These are phyloP conservation scores for Melieria omissa DNA, from an alignment of 2,888 invertebrate species.

Conservation along the genomic window DNA sequence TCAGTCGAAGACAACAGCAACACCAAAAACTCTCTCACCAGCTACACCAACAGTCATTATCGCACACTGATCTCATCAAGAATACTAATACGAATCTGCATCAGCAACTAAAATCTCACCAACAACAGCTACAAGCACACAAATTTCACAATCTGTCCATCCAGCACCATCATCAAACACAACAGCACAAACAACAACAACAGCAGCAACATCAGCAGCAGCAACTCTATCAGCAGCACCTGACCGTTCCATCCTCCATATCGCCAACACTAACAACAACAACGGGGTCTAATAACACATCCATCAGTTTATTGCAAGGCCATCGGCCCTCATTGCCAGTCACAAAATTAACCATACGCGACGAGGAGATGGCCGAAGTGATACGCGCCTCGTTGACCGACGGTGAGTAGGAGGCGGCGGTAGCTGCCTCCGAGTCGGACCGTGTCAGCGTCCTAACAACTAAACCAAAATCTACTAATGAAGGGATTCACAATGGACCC, in stretches of 20 bases:
- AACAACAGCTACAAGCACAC: slow-evolving; percentile 35
- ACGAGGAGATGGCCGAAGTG: slow-evolving; percentile 63
- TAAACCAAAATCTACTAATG: too few relatives aligned
- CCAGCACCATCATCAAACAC: slow-evolving; percentile 33
- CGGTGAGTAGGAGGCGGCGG: slow-evolving; percentile 51
- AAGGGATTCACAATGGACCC: too few relatives aligned
- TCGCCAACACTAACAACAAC: slow-evolving; percentile 39
- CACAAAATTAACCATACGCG: slow-evolving; percentile 60
- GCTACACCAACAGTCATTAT: slow-evolving; percentile 35
- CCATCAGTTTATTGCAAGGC: slow-evolving; percentile 46
- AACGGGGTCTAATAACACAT: slow-evolving; percentile 37
- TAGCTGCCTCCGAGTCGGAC: background rate
- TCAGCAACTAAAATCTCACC: slow-evolving; percentile 46
- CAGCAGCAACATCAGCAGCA: slow-evolving; percentile 34
- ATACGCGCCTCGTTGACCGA: slow-evolving; percentile 62
- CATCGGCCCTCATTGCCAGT: slow-evolving; percentile 62
- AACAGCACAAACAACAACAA: slow-evolving; percentile 34
- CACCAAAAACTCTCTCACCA: slow-evolving; percentile 25
- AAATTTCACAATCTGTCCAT: slow-evolving; percentile 16
- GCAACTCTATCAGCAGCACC: slow-evolving; percentile 39
- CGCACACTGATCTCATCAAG: slow-evolving; percentile 33
- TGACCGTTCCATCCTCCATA: slow-evolving; percentile 44
- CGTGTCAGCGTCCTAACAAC: too few relatives aligned
- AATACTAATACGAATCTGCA: slow-evolving; percentile 51
- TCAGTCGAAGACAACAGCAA: slow-evolving; percentile 28